phyloP scores from a whole-genome alignment of 2,797 vertebrate species.

The Hypotaenidia okinawae region DNA sequence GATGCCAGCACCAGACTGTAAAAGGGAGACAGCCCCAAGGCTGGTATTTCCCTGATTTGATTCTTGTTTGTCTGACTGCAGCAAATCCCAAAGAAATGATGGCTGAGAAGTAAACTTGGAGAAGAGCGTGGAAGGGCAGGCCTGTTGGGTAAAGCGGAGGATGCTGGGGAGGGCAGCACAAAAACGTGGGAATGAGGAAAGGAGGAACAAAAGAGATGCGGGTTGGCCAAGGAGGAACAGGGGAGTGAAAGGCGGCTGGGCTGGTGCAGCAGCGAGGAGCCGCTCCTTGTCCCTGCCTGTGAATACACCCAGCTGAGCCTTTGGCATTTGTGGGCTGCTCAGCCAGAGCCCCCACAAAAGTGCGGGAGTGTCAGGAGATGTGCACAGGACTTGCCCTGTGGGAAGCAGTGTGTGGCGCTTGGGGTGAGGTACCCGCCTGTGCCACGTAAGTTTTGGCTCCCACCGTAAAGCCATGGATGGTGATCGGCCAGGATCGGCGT shows the following conservation, averaged over 20 bases:
- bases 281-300: conserved; percentile 38
- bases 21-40: conserved; percentile 25
- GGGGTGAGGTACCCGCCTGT: not conserved
- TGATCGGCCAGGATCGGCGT: accelerated
- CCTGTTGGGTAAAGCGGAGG: not conserved
- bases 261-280: conserved; percentile 35
- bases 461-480: accelerated
- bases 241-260: conserved; percentile 12
- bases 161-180: conserved; percentile 10
- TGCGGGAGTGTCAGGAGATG: not conserved
- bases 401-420: not conserved
- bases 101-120: conserved; percentile 20
- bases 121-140: not conserved
- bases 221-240: conserved; percentile 31
- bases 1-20: not conserved
- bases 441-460: not conserved
- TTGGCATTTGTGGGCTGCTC: conserved; percentile 39
- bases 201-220: conserved; percentile 49
- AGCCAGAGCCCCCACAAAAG: conserved; percentile 19
- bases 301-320: conserved; percentile 53
- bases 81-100: not conserved
- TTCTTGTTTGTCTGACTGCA: not conserved
- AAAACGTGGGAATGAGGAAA: conserved; percentile 42
- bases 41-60: not conserved
- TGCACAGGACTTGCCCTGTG: not conserved